Evolutionary conservation across 1,140 invertebrate species (phyloP).

Genomic region (Habropoda laboriosa): DNA sequence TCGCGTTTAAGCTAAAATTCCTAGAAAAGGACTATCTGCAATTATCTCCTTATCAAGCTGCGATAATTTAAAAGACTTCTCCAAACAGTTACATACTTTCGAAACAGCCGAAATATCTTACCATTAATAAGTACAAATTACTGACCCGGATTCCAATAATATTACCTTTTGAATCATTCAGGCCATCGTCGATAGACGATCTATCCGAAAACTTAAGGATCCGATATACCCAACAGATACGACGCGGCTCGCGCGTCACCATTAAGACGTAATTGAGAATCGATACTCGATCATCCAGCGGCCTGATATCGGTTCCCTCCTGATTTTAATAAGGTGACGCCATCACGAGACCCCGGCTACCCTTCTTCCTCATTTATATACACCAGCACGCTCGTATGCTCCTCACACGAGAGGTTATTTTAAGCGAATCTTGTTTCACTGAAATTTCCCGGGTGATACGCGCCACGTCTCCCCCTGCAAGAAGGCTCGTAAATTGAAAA

Average conservation of each 20-base stretch:
- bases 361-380: conserved; percentile 56
- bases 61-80: too few species aligned
- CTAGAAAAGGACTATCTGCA: too few species aligned
- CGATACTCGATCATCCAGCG: conserved; percentile 63
- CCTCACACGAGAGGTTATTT: conserved; percentile 39
- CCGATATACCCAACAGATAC: conserved; percentile 58
- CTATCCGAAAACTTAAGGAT: conserved; percentile 52
- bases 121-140: background rate
- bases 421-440: conserved; percentile 38
- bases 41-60: too few species aligned
- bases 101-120: too few species aligned
- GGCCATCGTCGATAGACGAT: conserved; percentile 45
- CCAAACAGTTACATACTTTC: too few species aligned
- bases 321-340: conserved; percentile 64
- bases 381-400: conserved; percentile 39
- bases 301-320: conserved; percentile 41
- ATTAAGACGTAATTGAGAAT: conserved; percentile 69
- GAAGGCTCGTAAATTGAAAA: conserved; percentile 40
- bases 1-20: too few species aligned
- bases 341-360: conserved; percentile 26
- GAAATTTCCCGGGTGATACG: conserved; percentile 33
- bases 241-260: conserved; percentile 46
- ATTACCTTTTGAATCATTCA: conserved; percentile 1
- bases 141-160: too few species aligned
- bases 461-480: background rate